Evolutionary conservation across 2,888 invertebrate species (phyloP).

Genomic region (Clusia tigrina): DNA sequence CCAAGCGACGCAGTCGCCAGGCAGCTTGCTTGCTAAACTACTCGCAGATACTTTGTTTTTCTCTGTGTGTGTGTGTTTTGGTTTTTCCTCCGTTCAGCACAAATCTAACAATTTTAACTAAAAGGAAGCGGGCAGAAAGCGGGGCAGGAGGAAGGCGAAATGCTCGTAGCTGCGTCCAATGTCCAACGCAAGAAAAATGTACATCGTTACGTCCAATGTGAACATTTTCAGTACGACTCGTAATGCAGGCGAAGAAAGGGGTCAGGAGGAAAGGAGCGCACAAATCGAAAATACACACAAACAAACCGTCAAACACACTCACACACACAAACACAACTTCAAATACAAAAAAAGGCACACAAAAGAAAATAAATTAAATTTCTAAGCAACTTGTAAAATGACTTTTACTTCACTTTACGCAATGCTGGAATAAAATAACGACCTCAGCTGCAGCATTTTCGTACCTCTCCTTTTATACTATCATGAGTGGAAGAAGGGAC

Average conservation of each 20-base stretch:
- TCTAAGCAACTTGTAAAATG: background rate
- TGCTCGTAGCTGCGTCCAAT: background rate
- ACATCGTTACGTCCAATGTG: background rate
- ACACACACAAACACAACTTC: conserved; percentile 29
- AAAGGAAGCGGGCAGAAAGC: background rate
- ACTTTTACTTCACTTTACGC: background rate
- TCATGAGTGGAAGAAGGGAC: no score
- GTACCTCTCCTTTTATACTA: no score
- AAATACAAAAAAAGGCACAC: background rate
- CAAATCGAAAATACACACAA: conserved; percentile 32
- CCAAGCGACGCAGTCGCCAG: background rate
- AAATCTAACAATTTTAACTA: background rate
- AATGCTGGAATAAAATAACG: no score
- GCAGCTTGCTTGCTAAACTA: background rate
- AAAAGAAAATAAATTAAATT: background rate
- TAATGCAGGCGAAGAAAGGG: no score
- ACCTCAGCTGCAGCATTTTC: no score
- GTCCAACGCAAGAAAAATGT: background rate
- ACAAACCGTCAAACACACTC: no score
- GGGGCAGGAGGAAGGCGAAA: background rate
- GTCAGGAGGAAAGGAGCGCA: no score
- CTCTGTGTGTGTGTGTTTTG: no score
- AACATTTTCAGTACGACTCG: background rate
- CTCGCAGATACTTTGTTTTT: no score
- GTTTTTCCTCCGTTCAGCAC: background rate